Evolutionary conservation across 2,113 vertebrate genomes (phyloP).

Genomic region (Chionodraco myersi): DNA sequence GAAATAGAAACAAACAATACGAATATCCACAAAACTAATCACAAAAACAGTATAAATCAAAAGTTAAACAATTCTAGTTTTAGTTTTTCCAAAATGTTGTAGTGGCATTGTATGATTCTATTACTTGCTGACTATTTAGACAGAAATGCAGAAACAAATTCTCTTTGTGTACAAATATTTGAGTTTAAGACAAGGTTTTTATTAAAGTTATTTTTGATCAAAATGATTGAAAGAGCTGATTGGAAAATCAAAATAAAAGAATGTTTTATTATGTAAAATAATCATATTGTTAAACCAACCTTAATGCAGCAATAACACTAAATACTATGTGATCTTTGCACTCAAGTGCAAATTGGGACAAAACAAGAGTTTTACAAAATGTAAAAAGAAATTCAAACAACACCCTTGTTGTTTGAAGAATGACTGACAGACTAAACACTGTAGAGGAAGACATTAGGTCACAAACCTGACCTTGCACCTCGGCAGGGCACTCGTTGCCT

Average conservation of each 20-base stretch:
- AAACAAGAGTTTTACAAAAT: neutral
- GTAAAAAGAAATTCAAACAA: conserved; percentile 6
- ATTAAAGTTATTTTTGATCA: too few species aligned
- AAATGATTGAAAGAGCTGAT: neutral
- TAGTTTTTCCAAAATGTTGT: neutral
- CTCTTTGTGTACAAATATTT: neutral
- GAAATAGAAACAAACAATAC: neutral
- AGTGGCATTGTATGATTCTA: neutral
- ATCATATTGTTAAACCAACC: neutral
- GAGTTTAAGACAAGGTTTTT: neutral
- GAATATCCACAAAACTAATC: neutral
- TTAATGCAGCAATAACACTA: neutral
- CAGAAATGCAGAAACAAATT: neutral
- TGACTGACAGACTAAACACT: conserved; percentile 24
- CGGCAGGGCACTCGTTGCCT: conserved; percentile 43
- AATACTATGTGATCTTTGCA: neutral
- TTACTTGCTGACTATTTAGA: too few species aligned
- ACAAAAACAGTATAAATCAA: neutral
- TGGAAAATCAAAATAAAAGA: neutral
- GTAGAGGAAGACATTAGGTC: conserved; percentile 46
- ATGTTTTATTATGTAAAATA: neutral
- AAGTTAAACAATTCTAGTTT: neutral
- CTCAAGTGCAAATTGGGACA: neutral
- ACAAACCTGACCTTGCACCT: conserved; percentile 52
- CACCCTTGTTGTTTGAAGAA: conserved; percentile 3